phyloP scores from a whole-genome alignment of 2,113 vertebrate genomes.

The Erinaceus europaeus region DNA sequence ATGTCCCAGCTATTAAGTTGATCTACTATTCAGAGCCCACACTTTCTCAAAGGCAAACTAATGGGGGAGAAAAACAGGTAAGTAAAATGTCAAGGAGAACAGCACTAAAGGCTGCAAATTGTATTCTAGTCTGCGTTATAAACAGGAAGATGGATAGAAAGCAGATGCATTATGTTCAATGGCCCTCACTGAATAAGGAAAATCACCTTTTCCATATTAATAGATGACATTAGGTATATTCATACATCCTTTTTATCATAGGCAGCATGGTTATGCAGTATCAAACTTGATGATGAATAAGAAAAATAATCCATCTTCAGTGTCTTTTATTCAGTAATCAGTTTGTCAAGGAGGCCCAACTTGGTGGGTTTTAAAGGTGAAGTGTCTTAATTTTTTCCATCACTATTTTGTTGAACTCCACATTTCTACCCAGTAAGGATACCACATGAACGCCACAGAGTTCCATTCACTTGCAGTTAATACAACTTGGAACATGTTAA shows the following conservation, averaged over 20 bases:
- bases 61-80: constrained; percentile 75
- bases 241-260: background rate
- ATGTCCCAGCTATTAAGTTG: constrained; percentile 71
- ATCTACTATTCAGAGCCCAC: constrained; percentile 60
- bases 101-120: constrained; percentile 50
- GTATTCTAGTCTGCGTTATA: constrained; percentile 44
- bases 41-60: constrained; percentile 67
- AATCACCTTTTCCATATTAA: constrained; percentile 37
- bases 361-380: constrained; percentile 1
- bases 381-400: constrained; percentile 10
- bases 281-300: background rate
- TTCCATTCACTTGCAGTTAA: constrained; percentile 18
- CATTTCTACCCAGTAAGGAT: background rate
- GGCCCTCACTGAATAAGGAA: constrained; percentile 30
- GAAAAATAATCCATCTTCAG: constrained; percentile 20
- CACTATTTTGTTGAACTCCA: background rate
- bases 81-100: constrained; percentile 79
- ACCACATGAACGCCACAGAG: background rate
- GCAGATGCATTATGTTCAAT: constrained; percentile 17
- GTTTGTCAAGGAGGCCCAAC: background rate
- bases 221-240: constrained; percentile 35
- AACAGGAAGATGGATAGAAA: constrained; percentile 69
- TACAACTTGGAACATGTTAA: constrained; percentile 24
- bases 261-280: background rate
- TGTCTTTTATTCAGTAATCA: constrained; percentile 20